A percentile compares a stretch with the other conserved stretches of the same genome.
phyloP scores from a whole-genome alignment of 2,113 vertebrate genomes.

The Microcebus murinus region DNA sequence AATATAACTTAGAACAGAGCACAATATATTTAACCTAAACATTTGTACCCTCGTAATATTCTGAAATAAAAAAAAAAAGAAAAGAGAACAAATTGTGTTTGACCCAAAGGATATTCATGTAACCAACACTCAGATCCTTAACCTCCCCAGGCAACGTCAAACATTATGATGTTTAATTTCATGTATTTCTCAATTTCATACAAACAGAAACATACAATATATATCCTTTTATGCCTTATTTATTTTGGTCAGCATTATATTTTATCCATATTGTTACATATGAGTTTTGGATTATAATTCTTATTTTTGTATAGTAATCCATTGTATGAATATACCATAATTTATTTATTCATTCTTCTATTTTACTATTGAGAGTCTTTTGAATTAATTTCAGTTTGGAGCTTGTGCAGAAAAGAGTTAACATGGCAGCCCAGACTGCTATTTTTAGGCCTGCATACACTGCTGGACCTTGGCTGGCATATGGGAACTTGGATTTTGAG shows the following conservation, averaged over 20 bases:
- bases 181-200: not conserved
- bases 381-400: not conserved
- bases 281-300: not conserved
- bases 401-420: not conserved
- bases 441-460: not conserved
- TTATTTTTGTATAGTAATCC: not conserved
- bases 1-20: not conserved
- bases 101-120: not conserved
- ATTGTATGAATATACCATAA: not conserved
- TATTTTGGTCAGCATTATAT: not conserved
- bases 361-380: not conserved
- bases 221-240: not conserved
- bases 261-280: not conserved
- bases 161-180: not conserved
- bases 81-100: not conserved
- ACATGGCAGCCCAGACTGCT: not conserved
- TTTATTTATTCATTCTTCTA: not conserved
- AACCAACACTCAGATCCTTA: not conserved
- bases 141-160: not conserved
- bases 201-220: not conserved
- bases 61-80: not conserved
- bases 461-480: not conserved
- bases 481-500: not conserved
- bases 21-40: not conserved
- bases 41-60: no score